A percentile compares a stretch with the other conserved stretches of the same genome.
Evolutionary conservation across 2,888 invertebrate genomes (phyloP).

Genomic region (Sarcophaga caerulescens): DNA sequence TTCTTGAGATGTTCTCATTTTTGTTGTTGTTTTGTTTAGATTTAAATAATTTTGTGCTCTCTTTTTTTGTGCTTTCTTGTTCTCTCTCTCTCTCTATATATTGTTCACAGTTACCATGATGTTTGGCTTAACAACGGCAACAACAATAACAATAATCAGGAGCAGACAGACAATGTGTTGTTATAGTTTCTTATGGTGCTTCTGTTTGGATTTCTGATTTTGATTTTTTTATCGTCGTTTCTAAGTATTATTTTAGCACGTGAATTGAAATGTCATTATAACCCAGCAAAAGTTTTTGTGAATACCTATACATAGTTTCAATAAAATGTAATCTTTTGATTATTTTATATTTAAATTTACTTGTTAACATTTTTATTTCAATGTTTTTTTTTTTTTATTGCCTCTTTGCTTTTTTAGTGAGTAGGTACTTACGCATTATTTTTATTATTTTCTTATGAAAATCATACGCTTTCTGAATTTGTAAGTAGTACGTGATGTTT

Average conservation of each 20-base stretch:
- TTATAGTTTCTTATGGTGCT: conserved; percentile 30
- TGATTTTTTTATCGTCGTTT: conserved; percentile 3
- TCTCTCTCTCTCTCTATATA: not conserved
- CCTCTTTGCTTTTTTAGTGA: no score
- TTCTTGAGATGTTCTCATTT: conserved; percentile 5
- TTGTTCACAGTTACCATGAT: conserved; percentile 19
- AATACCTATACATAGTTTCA: not conserved
- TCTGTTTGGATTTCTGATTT: conserved; percentile 10
- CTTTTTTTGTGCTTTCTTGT: not conserved
- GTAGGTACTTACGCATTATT: not conserved
- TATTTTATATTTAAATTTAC: not conserved
- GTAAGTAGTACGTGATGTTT: conserved; percentile 38
- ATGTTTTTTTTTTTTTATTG: no score
- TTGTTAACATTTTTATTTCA: not conserved
- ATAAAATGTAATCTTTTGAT: no score
- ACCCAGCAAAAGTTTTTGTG: conserved; percentile 22
- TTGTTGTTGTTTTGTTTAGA: conserved; percentile 1
- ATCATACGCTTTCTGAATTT: conserved; percentile 13
- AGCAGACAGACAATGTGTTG: conserved; percentile 18
- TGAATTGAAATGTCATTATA: conserved; percentile 36
- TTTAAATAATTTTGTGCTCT: conserved; percentile 2
- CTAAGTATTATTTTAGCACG: conserved; percentile 31
- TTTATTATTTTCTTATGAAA: not conserved
- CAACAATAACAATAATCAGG: conserved; percentile 11
- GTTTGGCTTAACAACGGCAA: conserved; percentile 17